Evolutionary conservation across 2,113 vertebrate genomes (phyloP).

Genomic region (Corapipo altera): DNA sequence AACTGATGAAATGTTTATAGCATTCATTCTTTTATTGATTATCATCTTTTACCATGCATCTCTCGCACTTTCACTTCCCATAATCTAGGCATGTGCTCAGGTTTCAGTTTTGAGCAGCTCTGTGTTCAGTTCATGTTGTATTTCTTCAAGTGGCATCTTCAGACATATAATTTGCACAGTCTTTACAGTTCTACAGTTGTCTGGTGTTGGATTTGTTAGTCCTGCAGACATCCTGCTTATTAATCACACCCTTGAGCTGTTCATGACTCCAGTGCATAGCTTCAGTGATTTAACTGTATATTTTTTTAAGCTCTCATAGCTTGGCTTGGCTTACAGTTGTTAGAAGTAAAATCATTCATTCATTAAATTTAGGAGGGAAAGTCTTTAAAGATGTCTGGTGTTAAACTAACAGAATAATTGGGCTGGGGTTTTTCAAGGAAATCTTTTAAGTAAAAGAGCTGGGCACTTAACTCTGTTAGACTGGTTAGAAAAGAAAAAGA

Average conservation of each 20-base stretch:
- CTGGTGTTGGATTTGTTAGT: conserved; percentile 10
- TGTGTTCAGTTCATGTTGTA: conserved; percentile 14
- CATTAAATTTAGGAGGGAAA: conserved; percentile 18
- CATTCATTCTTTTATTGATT: conserved; percentile 8
- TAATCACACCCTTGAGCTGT: conserved; percentile 36
- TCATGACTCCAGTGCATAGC: conserved; percentile 50
- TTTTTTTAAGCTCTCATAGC: conserved; percentile 60
- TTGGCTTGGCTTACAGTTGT: conserved; percentile 51
- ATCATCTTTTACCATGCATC: neutral
- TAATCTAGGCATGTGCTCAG: neutral
- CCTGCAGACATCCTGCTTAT: conserved; percentile 37
- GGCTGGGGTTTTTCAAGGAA: conserved; percentile 32
- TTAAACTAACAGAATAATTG: conserved; percentile 34
- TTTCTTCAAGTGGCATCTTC: neutral
- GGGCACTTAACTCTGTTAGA: conserved; percentile 64
- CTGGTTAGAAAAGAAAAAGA: neutral
- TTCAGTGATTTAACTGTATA: conserved; percentile 8
- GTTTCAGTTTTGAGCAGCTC: conserved; percentile 9
- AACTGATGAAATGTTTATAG: neutral
- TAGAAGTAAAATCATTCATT: conserved; percentile 12
- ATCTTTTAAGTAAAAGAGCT: conserved; percentile 46
- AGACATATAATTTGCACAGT: neutral
- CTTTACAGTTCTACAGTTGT: neutral
- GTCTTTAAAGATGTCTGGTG: conserved; percentile 10
- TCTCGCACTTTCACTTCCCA: neutral